Conservation (phyloP, 2,888 invertebrate species). For the Aspidiotus destructor region DNA sequence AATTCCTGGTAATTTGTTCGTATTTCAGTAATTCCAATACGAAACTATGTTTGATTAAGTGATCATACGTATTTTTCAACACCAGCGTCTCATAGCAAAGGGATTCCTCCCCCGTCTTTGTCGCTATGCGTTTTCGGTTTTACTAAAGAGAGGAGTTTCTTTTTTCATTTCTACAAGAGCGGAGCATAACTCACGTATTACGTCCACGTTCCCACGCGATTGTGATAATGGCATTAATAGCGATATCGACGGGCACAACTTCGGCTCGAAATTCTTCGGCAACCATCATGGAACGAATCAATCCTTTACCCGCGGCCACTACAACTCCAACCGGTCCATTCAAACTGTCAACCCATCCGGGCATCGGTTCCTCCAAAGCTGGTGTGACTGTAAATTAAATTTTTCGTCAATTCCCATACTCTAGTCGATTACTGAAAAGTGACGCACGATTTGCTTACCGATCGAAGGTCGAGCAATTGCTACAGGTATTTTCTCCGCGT, state of each 20-base stretch:
- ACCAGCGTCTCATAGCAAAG: no score
- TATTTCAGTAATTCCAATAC: no score
- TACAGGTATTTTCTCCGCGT: conserved; percentile 61
- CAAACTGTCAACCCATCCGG: conserved; percentile 84
- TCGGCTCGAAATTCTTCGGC: conserved; percentile 53
- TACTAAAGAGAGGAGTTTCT: background rate
- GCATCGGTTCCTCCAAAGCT: conserved; percentile 61
- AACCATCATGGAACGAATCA: conserved; percentile 75
- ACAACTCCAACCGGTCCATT: conserved; percentile 83
- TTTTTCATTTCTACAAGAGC: background rate
- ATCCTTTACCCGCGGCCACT: conserved; percentile 75
- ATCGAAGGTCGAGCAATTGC: conserved; percentile 86
- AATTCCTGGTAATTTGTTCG: no score
- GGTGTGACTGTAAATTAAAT: conserved; percentile 59
- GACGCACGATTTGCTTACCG: conserved; percentile 50
- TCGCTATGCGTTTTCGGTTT: background rate
- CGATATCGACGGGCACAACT: conserved; percentile 67
- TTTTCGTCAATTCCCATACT: background rate
- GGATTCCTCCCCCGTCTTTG: background rate
- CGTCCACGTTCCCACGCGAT: conserved; percentile 55
- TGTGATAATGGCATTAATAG: conserved; percentile 67
- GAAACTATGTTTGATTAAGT: no score
- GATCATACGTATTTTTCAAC: no score
- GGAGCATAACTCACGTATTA: conserved; percentile 35
- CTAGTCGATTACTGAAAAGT: background rate